phyloP scores from a whole-genome alignment of 2,113 vertebrate genomes.

The Mesembrinibis cayennensis region DNA sequence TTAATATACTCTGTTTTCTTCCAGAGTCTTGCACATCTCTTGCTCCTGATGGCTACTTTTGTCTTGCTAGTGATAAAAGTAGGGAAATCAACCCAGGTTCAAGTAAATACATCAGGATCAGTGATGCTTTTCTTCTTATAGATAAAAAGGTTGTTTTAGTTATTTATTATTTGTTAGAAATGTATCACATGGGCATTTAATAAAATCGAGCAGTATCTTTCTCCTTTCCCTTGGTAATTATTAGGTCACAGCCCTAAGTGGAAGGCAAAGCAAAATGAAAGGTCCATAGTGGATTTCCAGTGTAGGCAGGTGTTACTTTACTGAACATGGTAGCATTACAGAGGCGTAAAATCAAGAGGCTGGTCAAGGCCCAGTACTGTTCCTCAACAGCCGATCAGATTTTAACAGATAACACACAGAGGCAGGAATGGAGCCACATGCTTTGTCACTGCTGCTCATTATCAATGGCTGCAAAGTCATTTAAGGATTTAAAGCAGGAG shows the following conservation, averaged over 20 bases:
- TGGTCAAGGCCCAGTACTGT: background rate
- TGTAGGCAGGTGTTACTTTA: background rate
- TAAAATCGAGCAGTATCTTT: background rate
- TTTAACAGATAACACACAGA: background rate
- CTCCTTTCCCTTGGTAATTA: background rate
- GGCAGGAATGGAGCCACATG: rapidly evolving
- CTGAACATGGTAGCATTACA: background rate
- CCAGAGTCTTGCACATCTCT: background rate
- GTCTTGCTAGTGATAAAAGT: slow-evolving; percentile 23
- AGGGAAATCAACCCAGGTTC: background rate
- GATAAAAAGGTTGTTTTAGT: background rate
- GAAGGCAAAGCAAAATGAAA: background rate
- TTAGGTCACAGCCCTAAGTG: background rate
- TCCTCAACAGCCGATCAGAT: background rate
- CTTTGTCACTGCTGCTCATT: background rate
- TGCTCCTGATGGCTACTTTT: background rate
- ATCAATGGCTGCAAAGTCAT: background rate
- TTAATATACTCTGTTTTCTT: slow-evolving; percentile 31
- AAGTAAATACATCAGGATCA: background rate
- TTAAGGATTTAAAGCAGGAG: background rate
- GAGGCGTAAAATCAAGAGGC: background rate
- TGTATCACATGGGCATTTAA: background rate
- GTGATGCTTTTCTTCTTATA: background rate
- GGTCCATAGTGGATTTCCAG: background rate
- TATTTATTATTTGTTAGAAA: background rate